These are phyloP conservation scores for Taphrorychus bicolor DNA, from an alignment of 2,888 invertebrate genomes.

Conservation along the genomic window DNA sequence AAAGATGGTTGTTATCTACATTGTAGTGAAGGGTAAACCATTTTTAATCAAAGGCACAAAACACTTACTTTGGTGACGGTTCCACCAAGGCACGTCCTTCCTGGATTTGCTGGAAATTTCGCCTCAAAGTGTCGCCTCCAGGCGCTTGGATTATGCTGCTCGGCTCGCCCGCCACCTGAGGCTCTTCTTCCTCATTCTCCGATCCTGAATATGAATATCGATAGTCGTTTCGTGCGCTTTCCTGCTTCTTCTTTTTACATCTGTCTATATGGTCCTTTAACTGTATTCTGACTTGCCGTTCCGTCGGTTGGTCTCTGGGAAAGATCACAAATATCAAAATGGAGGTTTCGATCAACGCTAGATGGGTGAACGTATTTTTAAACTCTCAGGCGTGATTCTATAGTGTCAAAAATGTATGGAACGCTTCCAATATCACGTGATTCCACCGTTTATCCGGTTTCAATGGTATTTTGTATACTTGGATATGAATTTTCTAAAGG, in stretches of 20 bases:
- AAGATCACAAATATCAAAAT: too few relatives aligned
- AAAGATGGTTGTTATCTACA: background rate
- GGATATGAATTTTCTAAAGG: too few relatives aligned
- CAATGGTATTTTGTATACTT: too few relatives aligned
- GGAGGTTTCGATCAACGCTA: too few relatives aligned
- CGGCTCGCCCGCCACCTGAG: slow-evolving; percentile 90
- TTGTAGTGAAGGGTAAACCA: background rate
- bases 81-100: slow-evolving; percentile 72
- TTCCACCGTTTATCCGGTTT: too few relatives aligned
- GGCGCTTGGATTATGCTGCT: slow-evolving; percentile 91
- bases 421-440: too few relatives aligned
- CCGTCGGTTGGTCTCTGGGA: slow-evolving; percentile 95
- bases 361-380: too few relatives aligned
- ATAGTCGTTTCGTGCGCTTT: slow-evolving; percentile 81
- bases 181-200: slow-evolving; percentile 96
- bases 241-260: slow-evolving; percentile 93
- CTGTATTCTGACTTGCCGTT: slow-evolving; percentile 97
- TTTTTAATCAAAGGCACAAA: background rate
- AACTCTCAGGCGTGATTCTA: too few relatives aligned
- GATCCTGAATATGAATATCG: slow-evolving; percentile 85
- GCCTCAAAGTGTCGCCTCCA: slow-evolving; percentile 92
- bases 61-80: slow-evolving; percentile 60
- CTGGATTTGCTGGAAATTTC: slow-evolving; percentile 98
- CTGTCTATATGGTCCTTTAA: slow-evolving; percentile 99
- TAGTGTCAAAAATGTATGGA: too few relatives aligned